phyloP scores from a whole-genome alignment of 1,140 invertebrate genomes.

The Drosophila watanabei region DNA sequence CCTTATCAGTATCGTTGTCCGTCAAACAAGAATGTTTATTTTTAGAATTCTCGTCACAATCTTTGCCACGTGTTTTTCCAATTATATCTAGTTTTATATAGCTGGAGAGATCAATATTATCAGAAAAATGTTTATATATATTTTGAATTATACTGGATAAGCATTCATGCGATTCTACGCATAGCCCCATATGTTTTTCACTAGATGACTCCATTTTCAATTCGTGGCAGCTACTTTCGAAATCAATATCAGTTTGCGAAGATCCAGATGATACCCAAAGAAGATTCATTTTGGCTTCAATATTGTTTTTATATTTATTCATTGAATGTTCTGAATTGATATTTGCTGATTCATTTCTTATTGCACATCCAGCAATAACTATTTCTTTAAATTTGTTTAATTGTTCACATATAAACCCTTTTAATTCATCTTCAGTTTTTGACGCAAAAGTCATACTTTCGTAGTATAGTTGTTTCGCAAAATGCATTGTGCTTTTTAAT shows the following conservation, averaged over 20 bases:
- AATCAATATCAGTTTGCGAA: slow-evolving; percentile 19
- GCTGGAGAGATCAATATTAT: slow-evolving; percentile 63
- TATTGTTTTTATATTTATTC: slow-evolving; percentile 35
- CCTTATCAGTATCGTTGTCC: slow-evolving; percentile 63
- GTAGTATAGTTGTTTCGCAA: slow-evolving; percentile 60
- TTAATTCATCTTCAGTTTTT: slow-evolving; percentile 49
- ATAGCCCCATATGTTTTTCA: background rate
- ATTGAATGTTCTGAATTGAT: background rate
- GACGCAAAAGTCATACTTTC: slow-evolving; percentile 46
- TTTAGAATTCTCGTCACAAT: slow-evolving; percentile 16
- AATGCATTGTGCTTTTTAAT: slow-evolving; percentile 40
- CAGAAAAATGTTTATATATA: slow-evolving; percentile 42
- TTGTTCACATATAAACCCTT: slow-evolving; percentile 40
- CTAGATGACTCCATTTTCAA: background rate
- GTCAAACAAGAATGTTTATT: slow-evolving; percentile 11
- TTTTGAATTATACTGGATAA: background rate
- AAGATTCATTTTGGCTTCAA: slow-evolving; percentile 47
- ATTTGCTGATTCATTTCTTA: background rate
- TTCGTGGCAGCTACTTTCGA: background rate
- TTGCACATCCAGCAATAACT: slow-evolving; percentile 16
- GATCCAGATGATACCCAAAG: slow-evolving; percentile 45
- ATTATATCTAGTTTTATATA: slow-evolving; percentile 67
- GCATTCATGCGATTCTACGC: background rate
- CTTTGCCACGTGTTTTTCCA: slow-evolving; percentile 11
- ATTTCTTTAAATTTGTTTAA: slow-evolving; percentile 48